Evolutionary conservation across 37 sponge, comb jelly and placozoan genomes (phyloP).

Genomic region (Amphimedon queenslandica): DNA sequence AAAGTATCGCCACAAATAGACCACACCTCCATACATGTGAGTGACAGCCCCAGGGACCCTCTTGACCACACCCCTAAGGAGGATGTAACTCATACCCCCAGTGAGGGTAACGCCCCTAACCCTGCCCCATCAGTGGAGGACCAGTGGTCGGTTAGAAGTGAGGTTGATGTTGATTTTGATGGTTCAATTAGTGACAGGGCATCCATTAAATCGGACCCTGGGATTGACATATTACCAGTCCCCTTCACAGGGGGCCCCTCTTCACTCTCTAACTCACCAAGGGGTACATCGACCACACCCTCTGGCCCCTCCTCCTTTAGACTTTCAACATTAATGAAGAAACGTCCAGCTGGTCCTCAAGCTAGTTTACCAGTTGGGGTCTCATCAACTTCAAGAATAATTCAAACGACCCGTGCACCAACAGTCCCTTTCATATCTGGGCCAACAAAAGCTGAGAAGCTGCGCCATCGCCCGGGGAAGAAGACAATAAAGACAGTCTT

Average conservation of each 20-base stretch:
- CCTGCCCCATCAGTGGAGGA: too few relatives aligned
- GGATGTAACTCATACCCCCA: too few relatives aligned
- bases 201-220: not conserved
- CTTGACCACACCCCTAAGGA: too few relatives aligned
- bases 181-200: not conserved
- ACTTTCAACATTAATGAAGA: not conserved
- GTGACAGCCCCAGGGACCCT: too few relatives aligned
- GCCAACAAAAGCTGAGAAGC: not conserved
- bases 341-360: not conserved
- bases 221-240: too few relatives aligned
- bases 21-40: too few relatives aligned
- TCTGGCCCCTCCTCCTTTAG: not conserved
- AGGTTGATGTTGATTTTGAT: too few relatives aligned
- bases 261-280: not conserved
- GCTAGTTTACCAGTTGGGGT: not conserved
- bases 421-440: not conserved
- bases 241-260: not conserved
- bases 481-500: constrained; percentile 11
- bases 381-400: not conserved
- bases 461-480: constrained; percentile 1
- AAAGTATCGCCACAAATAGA: too few relatives aligned
- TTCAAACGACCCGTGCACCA: not conserved
- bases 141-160: too few relatives aligned
- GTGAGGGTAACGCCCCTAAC: too few relatives aligned
- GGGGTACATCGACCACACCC: not conserved